Percentiles rank a stretch among this genome's conserved stretches.
Evolutionary conservation across 2,113 vertebrate genomes (phyloP).

Genomic region (Climacteris rufus): DNA sequence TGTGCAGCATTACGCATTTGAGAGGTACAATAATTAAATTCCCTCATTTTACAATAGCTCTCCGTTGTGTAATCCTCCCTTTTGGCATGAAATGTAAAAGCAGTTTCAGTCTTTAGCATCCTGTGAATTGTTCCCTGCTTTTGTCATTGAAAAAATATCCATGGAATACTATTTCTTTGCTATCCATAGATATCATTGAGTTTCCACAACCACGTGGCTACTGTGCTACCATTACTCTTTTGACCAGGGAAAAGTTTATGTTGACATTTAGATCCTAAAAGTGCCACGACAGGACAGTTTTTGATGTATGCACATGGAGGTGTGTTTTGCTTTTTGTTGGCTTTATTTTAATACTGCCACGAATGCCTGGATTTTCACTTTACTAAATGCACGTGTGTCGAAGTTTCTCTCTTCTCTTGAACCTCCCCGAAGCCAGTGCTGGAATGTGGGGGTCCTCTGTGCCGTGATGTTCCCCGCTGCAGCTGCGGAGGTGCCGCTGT

Average conservation of each 20-base stretch:
- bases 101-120: not conserved
- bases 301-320: not conserved
- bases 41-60: not conserved
- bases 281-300: not conserved
- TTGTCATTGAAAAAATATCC: not conserved
- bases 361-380: not conserved
- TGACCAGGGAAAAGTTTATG: not conserved
- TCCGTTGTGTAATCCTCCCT: not conserved
- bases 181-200: not conserved
- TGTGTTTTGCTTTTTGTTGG: not conserved
- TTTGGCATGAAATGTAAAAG: not conserved
- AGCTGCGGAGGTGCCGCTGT: not conserved
- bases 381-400: not conserved
- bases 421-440: not conserved
- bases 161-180: not conserved
- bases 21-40: conserved; percentile 6
- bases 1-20: not conserved
- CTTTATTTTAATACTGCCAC: not conserved
- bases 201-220: not conserved
- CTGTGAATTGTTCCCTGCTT: not conserved
- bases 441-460: not conserved
- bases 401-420: not conserved
- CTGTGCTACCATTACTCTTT: not conserved
- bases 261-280: not conserved
- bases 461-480: not conserved